These are phyloP conservation scores for Sinocyclocheilus maitianheensis DNA, from an alignment of 2,113 vertebrate genomes.

Conservation along the genomic window DNA sequence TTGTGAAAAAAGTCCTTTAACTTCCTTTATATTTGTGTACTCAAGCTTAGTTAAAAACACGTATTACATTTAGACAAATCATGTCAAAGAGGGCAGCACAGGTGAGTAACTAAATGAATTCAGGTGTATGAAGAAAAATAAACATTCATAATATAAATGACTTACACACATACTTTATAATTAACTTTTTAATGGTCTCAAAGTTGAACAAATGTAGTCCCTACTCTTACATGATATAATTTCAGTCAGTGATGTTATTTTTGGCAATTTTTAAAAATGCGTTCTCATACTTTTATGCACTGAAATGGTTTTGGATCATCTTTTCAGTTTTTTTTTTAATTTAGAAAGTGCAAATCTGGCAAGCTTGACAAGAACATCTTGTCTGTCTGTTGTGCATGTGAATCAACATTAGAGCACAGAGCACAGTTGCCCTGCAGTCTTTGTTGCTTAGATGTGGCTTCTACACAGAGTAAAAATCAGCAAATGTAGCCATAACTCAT, in stretches of 20 bases:
- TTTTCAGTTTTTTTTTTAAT: not conserved
- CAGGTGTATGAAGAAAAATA: not conserved
- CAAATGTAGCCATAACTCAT: slow-evolving; percentile 4
- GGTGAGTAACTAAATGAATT: not conserved
- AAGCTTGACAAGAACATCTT: not conserved
- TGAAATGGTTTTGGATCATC: not conserved
- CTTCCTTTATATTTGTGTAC: not conserved
- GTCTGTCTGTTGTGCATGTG: not conserved
- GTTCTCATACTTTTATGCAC: not conserved
- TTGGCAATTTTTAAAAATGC: not conserved
- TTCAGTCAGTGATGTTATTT: not conserved
- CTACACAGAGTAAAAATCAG: slow-evolving; percentile 2
- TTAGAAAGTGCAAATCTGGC: not conserved
- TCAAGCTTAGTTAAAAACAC: too few species aligned
- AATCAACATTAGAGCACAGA: not conserved
- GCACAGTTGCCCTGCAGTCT: not conserved
- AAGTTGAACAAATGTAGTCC: not conserved
- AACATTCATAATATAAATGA: not conserved
- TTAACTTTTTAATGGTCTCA: not conserved
- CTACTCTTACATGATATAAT: not conserved
- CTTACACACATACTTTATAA: not conserved
- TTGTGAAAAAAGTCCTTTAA: not conserved
- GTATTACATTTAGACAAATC: too few species aligned
- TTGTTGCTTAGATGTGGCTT: slow-evolving; percentile 15
- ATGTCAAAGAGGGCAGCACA: too few species aligned